Conservation (phyloP, 2,797 vertebrate genomes). For the Gouania willdenowi region DNA sequence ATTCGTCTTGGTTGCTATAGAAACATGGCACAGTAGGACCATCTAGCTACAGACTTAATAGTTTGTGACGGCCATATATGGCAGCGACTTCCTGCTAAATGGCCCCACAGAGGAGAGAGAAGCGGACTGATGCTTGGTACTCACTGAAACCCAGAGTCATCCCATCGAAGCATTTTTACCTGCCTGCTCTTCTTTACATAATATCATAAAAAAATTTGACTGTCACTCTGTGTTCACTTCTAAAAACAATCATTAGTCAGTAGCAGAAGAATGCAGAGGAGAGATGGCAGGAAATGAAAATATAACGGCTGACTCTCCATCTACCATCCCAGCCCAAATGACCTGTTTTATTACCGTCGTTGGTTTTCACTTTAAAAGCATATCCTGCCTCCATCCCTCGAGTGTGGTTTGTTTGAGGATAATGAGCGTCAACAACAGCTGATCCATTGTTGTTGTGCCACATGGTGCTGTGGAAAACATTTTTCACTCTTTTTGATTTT, state of each 20-base stretch:
- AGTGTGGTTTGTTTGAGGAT: too few species aligned
- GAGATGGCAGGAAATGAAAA: constrained; percentile 1
- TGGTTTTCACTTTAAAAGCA: not conserved
- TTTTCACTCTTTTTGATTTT: too few species aligned
- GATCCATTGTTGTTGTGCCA: too few species aligned
- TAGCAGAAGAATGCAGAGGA: not conserved
- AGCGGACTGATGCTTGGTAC: constrained; percentile 28
- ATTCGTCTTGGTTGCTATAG: constrained; percentile 70
- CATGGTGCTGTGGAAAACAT: too few species aligned
- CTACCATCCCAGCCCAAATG: constrained; percentile 5
- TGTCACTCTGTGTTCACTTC: not conserved
- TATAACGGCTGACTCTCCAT: constrained; percentile 5
- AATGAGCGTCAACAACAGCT: constrained; percentile 16
- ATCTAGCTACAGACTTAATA: constrained; percentile 68
- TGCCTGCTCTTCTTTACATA: constrained; percentile 3
- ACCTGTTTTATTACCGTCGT: not conserved
- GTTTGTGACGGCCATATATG: constrained; percentile 67
- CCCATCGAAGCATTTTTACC: constrained; percentile 5
- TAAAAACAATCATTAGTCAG: constrained; percentile 9
- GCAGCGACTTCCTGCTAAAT: constrained; percentile 68
- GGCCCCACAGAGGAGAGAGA: constrained; percentile 39
- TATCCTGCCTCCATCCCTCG: not conserved
- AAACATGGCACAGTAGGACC: constrained; percentile 60
- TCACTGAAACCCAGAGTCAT: constrained; percentile 46
- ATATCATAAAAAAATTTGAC: constrained; percentile 20